Evolutionary conservation across 2,113 vertebrate species (phyloP).

Genomic region (Protomyctophum bolini): DNA sequence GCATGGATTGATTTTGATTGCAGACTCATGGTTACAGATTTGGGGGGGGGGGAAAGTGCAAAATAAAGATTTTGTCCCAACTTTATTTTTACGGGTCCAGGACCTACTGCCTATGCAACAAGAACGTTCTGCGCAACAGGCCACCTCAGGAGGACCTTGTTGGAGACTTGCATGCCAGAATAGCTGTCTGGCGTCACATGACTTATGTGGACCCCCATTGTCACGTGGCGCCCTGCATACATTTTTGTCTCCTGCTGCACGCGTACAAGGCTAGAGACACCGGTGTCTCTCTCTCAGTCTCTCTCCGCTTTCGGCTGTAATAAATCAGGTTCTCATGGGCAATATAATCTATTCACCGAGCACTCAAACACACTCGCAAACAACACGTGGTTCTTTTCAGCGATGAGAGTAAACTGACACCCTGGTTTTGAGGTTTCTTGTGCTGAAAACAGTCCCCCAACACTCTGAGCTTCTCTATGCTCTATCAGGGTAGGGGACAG

Average conservation of each 20-base stretch:
- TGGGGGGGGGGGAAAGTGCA: neutral
- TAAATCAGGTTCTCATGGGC: conserved; percentile 51
- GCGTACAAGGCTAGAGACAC: conserved; percentile 28
- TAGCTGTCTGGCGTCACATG: conserved; percentile 13
- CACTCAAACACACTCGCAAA: conserved; percentile 12
- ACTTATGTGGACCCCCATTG: conserved; percentile 7
- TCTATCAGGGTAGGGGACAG: conserved; percentile 22
- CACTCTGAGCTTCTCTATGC: conserved; percentile 9
- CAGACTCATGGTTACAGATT: neutral
- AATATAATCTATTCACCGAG: conserved; percentile 24
- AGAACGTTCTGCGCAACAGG: neutral
- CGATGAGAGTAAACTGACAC: neutral
- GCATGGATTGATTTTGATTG: conserved; percentile 9
- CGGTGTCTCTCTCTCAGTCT: conserved; percentile 9
- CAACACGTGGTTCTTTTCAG: neutral
- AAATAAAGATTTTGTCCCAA: neutral
- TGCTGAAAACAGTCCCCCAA: neutral
- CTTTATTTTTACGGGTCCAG: neutral
- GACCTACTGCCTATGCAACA: neutral
- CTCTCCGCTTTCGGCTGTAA: conserved; percentile 7
- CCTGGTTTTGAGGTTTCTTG: conserved; percentile 29
- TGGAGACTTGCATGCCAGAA: neutral
- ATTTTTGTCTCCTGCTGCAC: conserved; percentile 45
- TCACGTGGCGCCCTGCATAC: conserved; percentile 21
- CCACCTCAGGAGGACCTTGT: neutral